Conservation (phyloP, 2,888 invertebrate species). For the Drosophila mettleri region DNA sequence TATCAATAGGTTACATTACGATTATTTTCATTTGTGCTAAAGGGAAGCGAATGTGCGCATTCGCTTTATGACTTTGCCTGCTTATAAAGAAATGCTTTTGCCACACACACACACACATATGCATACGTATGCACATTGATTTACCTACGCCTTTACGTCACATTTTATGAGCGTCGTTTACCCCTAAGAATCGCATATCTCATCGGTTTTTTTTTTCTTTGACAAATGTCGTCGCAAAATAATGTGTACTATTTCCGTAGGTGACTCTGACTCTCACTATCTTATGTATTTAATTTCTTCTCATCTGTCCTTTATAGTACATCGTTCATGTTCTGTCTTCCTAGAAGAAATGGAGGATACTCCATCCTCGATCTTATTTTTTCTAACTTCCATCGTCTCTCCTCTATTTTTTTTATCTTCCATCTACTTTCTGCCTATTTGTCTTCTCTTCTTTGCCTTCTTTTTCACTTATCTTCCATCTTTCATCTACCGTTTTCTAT, state of each 20-base stretch:
- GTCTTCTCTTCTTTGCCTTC: background rate
- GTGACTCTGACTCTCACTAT: no score
- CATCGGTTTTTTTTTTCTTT: constrained; percentile 6
- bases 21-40: constrained; percentile 17
- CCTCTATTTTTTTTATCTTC: background rate
- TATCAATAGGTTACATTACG: constrained; percentile 19
- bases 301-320: no score
- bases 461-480: background rate
- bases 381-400: background rate
- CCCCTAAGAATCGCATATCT: background rate
- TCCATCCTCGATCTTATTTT: no score
- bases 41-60: constrained; percentile 24
- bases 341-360: no score
- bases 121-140: constrained; percentile 18
- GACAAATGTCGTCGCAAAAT: constrained; percentile 1
- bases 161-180: constrained; percentile 6
- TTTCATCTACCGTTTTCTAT: background rate
- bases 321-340: no score
- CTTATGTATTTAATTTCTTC: no score
- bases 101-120: background rate
- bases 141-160: constrained; percentile 47
- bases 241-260: background rate
- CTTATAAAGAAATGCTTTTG: constrained; percentile 8
- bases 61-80: constrained; percentile 24
- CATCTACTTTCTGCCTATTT: background rate